Evolutionary conservation across 1,140 invertebrate species (phyloP), one percentile per base, ranked within the genome.

Genomic region (Diorhabda carinulata): DNA sequence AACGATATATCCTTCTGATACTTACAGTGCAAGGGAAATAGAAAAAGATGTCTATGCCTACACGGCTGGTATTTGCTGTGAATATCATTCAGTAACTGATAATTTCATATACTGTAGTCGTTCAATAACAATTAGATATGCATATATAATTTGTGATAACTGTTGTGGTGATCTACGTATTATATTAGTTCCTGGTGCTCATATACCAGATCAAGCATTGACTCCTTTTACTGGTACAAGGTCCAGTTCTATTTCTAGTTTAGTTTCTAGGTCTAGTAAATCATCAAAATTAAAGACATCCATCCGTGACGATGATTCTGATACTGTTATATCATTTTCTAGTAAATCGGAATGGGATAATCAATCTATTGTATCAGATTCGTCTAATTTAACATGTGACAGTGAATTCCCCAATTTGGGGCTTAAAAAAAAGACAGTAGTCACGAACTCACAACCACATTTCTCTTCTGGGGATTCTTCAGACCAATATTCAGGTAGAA

Each of bases 71-170:
- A 77, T 86, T 45, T 83, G 81, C 2, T 88, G 87, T 68, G 66
- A 79, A 43, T 86, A 87, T 77, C 73, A 74, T 78, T 47, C 57
- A 47, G 40, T 40, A 70, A 69, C 4, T 70, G 56, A 40, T 68
- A 62, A 45, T 64, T 73, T 8, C 5, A 25, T 9, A 63, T 44
- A 42, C 6, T 63, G 88, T 71, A 87, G 84, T 56, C 72, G 78
- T 56, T 84, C 86, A 0, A 79, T 82, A 3, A 81, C 82, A 0
- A 83, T 83, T 44, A 81, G 87, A 59, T 86, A 85, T 83, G 83
- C 81, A 2, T 89, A 80, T 77, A 83, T 82, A 2, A 73, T 88
- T 4, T 84, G 86, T 43, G 86, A 87, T 72, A 77, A 78, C 62
- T 86, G 84, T 70, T 88, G 86, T 70, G 70, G 79, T 1, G 67